Evolutionary conservation across 2,888 invertebrate genomes (phyloP).

Genomic region (Catocala nupta): DNA sequence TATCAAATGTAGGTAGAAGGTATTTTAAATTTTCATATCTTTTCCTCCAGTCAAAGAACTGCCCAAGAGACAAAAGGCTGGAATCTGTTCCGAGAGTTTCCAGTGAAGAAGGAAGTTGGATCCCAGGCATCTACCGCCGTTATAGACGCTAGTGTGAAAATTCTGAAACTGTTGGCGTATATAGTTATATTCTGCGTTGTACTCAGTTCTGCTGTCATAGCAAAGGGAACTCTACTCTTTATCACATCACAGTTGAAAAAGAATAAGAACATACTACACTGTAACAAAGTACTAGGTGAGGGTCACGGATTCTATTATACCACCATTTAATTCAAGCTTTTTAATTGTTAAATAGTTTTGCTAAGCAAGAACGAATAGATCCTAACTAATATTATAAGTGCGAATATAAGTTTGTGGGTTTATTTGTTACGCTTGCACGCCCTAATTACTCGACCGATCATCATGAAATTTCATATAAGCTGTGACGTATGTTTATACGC

Average conservation of each 20-base stretch:
- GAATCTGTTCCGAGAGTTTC: conserved; percentile 93
- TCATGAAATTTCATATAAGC: no score
- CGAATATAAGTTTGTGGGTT: no score
- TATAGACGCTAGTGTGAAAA: conserved; percentile 88
- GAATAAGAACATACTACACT: conserved; percentile 86
- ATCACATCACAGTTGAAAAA: conserved; percentile 91
- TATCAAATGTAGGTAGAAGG: no score
- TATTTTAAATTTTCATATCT: background rate
- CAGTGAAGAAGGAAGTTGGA: conserved; percentile 89
- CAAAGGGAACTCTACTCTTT: conserved; percentile 92
- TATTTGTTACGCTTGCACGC: no score
- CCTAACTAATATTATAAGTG: no score
- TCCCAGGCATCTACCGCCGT: conserved; percentile 89
- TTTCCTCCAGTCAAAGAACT: conserved; percentile 78
- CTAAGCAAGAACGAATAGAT: no score
- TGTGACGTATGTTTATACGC: no score
- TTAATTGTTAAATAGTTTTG: no score
- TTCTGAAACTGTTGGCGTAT: conserved; percentile 90
- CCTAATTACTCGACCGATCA: no score
- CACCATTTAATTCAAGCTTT: no score
- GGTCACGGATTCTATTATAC: no score
- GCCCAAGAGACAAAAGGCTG: conserved; percentile 89
- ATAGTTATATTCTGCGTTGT: conserved; percentile 89
- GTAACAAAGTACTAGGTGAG: conserved; percentile 84
- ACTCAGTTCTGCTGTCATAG: conserved; percentile 89